phyloP scores from a whole-genome alignment of 64 coral and sea anemone genomes.

The Acropora tenuis region DNA sequence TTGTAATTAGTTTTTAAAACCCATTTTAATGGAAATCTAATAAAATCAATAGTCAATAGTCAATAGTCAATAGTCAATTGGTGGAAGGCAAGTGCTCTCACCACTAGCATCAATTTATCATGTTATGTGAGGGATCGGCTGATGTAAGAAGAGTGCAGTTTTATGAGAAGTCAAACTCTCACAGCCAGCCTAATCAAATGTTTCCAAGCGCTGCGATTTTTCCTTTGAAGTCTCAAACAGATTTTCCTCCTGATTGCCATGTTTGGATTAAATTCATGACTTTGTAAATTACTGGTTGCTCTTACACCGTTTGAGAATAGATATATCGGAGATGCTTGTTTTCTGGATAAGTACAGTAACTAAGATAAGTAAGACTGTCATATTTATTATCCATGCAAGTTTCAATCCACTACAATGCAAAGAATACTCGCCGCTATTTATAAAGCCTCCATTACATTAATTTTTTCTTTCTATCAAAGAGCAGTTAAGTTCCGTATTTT shows the following conservation, averaged over 20 bases:
- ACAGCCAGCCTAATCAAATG: neutral
- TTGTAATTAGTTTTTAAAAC: no score
- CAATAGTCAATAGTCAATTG: no score
- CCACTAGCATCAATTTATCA: no score
- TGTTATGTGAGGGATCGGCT: neutral
- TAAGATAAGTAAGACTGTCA: neutral
- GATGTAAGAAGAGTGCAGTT: neutral
- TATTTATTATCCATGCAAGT: no score
- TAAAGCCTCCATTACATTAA: no score
- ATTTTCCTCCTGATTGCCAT: conserved; percentile 7
- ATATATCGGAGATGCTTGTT: conserved; percentile 47
- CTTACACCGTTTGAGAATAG: conserved; percentile 47
- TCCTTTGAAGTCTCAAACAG: conserved; percentile 1
- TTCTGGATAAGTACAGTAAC: no score
- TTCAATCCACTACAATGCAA: no score
- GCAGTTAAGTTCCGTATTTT: conserved; percentile 10
- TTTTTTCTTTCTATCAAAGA: conserved; percentile 7
- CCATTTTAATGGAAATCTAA: no score
- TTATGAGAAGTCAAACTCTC: neutral
- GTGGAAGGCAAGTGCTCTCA: no score
- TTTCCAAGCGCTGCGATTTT: neutral
- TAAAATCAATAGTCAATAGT: no score
- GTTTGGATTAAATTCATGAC: conserved; percentile 30
- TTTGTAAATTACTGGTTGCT: conserved; percentile 21
- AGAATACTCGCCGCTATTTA: no score